These are phyloP conservation scores for Bilobella aurantiaca DNA, from an alignment of 1,140 invertebrate genomes.

Conservation along the genomic window DNA sequence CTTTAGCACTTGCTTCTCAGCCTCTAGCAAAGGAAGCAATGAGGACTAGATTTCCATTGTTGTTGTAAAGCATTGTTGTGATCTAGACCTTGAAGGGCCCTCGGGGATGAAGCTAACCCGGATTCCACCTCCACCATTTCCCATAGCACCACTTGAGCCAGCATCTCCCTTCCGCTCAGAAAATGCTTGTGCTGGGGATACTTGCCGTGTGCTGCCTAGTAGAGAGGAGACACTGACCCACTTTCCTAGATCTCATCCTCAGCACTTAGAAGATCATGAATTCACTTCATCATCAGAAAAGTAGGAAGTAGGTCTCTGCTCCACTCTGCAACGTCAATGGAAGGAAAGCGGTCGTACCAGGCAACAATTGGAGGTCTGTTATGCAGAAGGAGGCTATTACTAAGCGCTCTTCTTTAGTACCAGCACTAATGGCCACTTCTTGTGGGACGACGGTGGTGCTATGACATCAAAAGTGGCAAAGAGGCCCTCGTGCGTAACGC, in stretches of 20 bases:
- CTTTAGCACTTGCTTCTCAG: neutral
- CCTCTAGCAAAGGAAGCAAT: neutral
- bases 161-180: constrained; percentile 29
- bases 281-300: constrained; percentile 10
- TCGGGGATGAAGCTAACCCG: constrained; percentile 27
- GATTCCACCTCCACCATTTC: constrained; percentile 25
- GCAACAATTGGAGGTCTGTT: neutral
- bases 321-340: neutral
- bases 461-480: neutral
- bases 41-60: neutral
- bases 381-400: neutral
- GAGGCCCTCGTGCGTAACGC: neutral
- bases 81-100: constrained; percentile 36
- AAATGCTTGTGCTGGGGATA: too few relatives aligned
- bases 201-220: constrained; percentile 23
- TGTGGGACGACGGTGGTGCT: neutral
- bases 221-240: constrained; percentile 29
- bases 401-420: neutral
- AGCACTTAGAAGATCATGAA: neutral
- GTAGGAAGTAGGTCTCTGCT: constrained; percentile 34
- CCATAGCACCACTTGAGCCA: too few relatives aligned
- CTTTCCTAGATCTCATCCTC: constrained; percentile 29
- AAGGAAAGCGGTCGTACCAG: neutral
- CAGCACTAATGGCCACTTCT: neutral
- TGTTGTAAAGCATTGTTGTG: constrained; percentile 17